Evolutionary conservation across 2,113 vertebrate genomes (phyloP), one percentile per base, ranked within the genome.

Genomic region (Thamnaconus septentrionalis): DNA sequence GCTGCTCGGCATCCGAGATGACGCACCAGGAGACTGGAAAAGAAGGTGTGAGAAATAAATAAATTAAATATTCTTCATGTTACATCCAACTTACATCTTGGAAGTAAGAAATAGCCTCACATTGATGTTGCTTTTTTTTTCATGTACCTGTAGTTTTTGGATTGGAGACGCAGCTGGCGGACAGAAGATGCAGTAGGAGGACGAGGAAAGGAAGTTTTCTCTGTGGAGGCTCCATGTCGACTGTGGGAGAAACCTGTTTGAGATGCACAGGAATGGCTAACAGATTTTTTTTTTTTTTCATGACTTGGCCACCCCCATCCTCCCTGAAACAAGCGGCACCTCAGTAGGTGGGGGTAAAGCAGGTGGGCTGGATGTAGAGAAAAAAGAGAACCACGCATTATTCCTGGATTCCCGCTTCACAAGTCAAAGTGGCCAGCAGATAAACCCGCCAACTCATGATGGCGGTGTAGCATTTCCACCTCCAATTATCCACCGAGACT

Each of bases 11-110:
- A 4, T 91, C 84, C 1, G 90, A 91, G 43, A 89, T 6, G 3
- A 89, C 87, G 41, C 91, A 93, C 91, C 92, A 93, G 66, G 87
- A 86, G 6, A 93, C 92, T 93, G 69, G 55, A 50, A 1, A 40
- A 59, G 50, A 54, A 0, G 31, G 45, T 6, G 1, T 71, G n/a
- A 46, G 56, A 1, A 58, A 31, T 5, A 6, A 0, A 18, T 42
- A 49, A 4, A 41, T 8, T 1, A 4, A n/a, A 52, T 1, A 4
- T 41, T 64, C 8, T 50, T 7, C 45, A 56, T 50, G 9, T n/a
- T n/a, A 6, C 6, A 45, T 47, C 41, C 4, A 4, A 7, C 54
- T 5, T 6, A 3, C 4, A 43, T 11, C 4, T 9, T n/a, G n/a
- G n/a, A 11, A 56, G 8, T 42, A n/a, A 42, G 0, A 10, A 51